Evolutionary conservation across 2,113 vertebrate species (phyloP).

Genomic region (Podarcis raffonei): DNA sequence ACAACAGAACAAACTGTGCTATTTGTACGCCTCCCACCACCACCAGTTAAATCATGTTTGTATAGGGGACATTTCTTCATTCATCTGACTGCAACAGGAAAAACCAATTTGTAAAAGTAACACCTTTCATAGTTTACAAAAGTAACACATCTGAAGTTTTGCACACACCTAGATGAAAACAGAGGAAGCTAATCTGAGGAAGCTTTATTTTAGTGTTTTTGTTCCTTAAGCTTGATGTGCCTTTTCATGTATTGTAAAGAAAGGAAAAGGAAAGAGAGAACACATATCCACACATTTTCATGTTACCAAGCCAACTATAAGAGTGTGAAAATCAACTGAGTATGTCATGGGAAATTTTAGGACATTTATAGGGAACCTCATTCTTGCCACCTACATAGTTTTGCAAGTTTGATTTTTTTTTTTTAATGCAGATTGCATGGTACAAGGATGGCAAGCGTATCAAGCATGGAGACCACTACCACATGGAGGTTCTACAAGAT

Average conservation of each 20-base stretch:
- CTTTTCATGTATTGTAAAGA: neutral
- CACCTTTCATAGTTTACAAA: neutral
- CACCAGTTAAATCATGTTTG: neutral
- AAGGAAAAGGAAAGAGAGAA: neutral
- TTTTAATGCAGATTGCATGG: constrained; percentile 87
- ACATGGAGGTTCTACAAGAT: constrained; percentile 91
- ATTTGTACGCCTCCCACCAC: neutral
- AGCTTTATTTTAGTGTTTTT: neutral
- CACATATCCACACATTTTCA: neutral
- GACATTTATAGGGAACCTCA: neutral
- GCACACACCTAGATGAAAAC: neutral
- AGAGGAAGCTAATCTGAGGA: neutral
- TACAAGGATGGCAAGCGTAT: constrained; percentile 97
- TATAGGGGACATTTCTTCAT: neutral
- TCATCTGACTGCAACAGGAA: neutral
- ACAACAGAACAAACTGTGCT: neutral
- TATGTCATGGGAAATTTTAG: neutral
- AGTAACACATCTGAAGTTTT: neutral
- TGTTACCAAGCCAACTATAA: neutral
- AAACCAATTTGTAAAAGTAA: neutral
- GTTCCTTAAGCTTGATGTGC: neutral
- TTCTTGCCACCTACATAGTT: constrained; percentile 18
- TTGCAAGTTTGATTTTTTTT: constrained; percentile 3
- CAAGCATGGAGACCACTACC: constrained; percentile 83
- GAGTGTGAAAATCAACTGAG: neutral